Percentiles rank a stretch among this genome's conserved stretches.
phyloP scores from a whole-genome alignment of 2,888 invertebrate genomes.

The Lamellibrachia columna region DNA sequence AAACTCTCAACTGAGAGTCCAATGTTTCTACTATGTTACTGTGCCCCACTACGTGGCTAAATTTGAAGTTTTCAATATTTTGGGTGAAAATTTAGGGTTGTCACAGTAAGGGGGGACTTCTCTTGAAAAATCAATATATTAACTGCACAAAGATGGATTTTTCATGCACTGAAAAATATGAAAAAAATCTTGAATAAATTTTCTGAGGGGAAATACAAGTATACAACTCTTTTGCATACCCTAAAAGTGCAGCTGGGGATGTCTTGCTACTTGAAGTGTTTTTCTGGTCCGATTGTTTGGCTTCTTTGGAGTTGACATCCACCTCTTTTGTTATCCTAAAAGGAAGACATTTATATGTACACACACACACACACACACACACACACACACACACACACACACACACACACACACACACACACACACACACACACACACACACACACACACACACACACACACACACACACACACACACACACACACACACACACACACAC shows the following conservation, averaged over 20 bases:
- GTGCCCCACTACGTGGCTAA: not conserved
- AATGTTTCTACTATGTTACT: not conserved
- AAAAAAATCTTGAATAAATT: not conserved
- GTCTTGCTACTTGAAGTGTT: not conserved
- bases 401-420: too few relatives aligned
- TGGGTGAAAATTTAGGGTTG: not conserved
- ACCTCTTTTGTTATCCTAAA: constrained; percentile 74
- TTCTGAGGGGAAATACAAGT: not conserved
- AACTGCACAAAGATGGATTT: not conserved
- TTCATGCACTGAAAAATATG: not conserved
- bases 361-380: not conserved
- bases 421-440: too few relatives aligned
- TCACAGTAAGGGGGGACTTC: not conserved
- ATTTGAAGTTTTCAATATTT: not conserved
- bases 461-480: too few relatives aligned
- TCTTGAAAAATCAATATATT: not conserved
- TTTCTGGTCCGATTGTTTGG: constrained; percentile 51
- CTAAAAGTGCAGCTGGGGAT: constrained; percentile 23
- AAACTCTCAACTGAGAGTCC: too few relatives aligned
- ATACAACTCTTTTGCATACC: not conserved
- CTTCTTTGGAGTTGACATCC: constrained; percentile 69
- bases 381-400: too few relatives aligned
- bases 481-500: too few relatives aligned
- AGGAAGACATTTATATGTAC: constrained; percentile 20
- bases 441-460: too few relatives aligned